These are phyloP conservation scores for Calypte anna DNA, from an alignment of 2,113 vertebrate species.

Conservation along the genomic window DNA sequence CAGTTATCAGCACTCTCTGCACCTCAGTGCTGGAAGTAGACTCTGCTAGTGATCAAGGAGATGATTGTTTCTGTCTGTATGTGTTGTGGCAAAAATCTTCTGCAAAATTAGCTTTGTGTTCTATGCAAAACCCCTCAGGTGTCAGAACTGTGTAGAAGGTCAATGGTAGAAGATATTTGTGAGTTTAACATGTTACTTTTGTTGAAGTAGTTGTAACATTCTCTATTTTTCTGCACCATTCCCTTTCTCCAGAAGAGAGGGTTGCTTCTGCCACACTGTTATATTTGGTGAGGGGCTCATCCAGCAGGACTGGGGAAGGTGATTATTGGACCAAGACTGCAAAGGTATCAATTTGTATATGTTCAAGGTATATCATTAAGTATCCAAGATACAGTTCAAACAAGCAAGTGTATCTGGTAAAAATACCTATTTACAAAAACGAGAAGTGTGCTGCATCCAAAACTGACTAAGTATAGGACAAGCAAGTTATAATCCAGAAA, in stretches of 20 bases:
- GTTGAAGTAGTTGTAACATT: not conserved
- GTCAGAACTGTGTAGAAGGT: not conserved
- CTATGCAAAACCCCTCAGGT: not conserved
- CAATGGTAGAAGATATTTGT: not conserved
- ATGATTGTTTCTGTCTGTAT: not conserved
- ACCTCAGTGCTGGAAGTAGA: not conserved
- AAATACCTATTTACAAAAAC: not conserved
- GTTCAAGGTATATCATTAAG: not conserved
- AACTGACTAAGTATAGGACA: not conserved
- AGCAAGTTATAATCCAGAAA: not conserved
- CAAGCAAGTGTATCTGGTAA: not conserved
- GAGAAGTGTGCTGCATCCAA: not conserved
- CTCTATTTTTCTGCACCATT: not conserved
- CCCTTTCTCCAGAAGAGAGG: not conserved
- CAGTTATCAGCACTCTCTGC: not conserved
- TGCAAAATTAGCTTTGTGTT: not conserved
- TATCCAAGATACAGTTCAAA: not conserved
- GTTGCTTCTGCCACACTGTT: not conserved
- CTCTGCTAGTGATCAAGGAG: not conserved
- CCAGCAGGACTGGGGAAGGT: not conserved
- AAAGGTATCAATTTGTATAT: not conserved
- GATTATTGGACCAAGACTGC: not conserved
- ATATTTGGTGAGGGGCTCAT: not conserved
- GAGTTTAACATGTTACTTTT: not conserved
- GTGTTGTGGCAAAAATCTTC: not conserved